A percentile compares a stretch with the other conserved stretches of the same genome.
phyloP scores from a whole-genome alignment of 2,113 vertebrate species.

The Machaerirhynchus nigripectus region DNA sequence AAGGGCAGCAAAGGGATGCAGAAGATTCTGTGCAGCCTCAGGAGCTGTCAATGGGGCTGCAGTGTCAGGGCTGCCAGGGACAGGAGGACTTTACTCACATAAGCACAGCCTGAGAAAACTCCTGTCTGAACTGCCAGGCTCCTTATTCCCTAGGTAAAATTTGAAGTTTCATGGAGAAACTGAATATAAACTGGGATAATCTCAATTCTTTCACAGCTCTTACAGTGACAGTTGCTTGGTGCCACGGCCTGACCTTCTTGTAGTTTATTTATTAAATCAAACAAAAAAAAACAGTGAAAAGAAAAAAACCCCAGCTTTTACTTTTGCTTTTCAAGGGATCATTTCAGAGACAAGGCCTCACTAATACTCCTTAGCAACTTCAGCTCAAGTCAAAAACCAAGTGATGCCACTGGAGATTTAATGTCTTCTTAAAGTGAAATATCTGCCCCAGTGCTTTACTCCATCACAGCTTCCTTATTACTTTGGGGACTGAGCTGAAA shows the following conservation, averaged over 20 bases:
- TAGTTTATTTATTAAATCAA: background rate
- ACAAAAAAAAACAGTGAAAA: fast-evolving
- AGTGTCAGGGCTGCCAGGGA: background rate
- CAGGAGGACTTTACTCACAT: background rate
- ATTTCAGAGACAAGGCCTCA: background rate
- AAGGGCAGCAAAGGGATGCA: background rate
- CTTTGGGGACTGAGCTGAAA: background rate
- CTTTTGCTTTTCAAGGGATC: background rate
- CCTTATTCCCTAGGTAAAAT: background rate
- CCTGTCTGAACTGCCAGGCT: background rate
- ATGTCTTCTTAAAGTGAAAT: background rate
- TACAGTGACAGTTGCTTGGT: background rate
- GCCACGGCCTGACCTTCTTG: background rate
- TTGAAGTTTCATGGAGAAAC: background rate
- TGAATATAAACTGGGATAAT: background rate
- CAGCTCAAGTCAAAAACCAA: background rate
- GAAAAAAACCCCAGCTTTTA: background rate
- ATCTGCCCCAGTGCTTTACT: background rate
- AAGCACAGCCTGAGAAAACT: background rate
- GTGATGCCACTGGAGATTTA: background rate
- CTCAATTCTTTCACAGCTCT: background rate
- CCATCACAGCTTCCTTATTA: background rate
- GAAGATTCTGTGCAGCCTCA: background rate
- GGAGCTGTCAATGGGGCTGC: background rate
- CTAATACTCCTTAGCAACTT: background rate